Evolutionary conservation across 64 coral and sea anemone genomes (phyloP).

Genomic region (Porites australiensis): DNA sequence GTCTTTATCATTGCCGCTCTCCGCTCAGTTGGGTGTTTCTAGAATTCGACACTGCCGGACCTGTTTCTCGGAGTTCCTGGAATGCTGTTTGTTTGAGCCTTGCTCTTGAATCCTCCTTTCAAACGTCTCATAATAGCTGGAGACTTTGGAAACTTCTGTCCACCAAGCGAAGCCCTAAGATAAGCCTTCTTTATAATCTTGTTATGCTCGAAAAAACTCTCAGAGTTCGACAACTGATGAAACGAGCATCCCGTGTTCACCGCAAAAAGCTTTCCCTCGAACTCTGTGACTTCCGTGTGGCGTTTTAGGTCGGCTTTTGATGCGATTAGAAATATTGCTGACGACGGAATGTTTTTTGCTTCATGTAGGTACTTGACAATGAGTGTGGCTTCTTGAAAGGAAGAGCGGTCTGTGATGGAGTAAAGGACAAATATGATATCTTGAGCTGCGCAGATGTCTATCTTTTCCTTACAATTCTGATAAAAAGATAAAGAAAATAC

Average conservation of each 20-base stretch:
- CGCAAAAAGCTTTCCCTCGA: constrained; percentile 46
- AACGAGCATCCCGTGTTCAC: constrained; percentile 38
- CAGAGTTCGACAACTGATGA: constrained; percentile 42
- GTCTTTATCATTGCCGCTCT: no score
- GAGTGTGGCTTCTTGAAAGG: constrained; percentile 60
- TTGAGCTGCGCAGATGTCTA: constrained; percentile 31
- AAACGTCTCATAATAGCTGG: constrained; percentile 29
- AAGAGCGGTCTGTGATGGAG: constrained; percentile 63
- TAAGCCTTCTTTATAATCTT: constrained; percentile 42
- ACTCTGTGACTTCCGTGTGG: constrained; percentile 31
- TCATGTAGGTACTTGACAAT: constrained; percentile 47
- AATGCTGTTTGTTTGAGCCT: neutral
- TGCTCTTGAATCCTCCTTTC: constrained; percentile 15
- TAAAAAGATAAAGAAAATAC: neutral
- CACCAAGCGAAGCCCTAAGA: neutral
- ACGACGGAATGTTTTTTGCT: constrained; percentile 40
- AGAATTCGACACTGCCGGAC: constrained; percentile 38
- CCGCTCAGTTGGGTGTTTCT: neutral
- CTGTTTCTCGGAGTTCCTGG: neutral
- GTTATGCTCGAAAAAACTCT: constrained; percentile 29
- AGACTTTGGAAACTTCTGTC: constrained; percentile 18
- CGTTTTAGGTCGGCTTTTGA: constrained; percentile 55
- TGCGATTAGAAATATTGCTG: constrained; percentile 48
- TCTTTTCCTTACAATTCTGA: constrained; percentile 60
- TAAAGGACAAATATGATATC: constrained; percentile 53